Evolutionary conservation across 2,797 vertebrate genomes (phyloP).

Genomic region (Varecia variegata): DNA sequence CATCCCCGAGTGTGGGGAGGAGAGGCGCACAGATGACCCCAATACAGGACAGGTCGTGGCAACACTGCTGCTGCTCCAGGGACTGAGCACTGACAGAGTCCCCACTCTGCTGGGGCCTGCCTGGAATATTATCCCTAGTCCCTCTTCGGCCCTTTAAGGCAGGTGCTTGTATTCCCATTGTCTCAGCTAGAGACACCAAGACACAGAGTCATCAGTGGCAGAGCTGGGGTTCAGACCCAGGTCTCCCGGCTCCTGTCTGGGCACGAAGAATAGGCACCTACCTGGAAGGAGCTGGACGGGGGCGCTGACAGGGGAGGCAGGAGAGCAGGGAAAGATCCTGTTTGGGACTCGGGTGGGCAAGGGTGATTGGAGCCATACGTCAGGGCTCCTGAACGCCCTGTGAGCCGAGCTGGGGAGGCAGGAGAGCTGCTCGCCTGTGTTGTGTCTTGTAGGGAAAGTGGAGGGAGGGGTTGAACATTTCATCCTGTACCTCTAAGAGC

Average conservation of each 20-base stretch:
- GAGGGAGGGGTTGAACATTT: too few species aligned
- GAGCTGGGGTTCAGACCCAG: too few species aligned
- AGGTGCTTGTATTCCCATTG: background rate
- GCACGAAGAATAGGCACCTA: rapidly evolving
- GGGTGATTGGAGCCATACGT: background rate
- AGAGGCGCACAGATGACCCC: too few species aligned
- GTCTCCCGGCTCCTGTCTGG: background rate
- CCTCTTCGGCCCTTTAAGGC: background rate
- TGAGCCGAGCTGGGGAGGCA: rapidly evolving
- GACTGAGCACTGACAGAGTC: background rate
- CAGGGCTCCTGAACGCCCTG: too few species aligned
- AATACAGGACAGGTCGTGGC: too few species aligned
- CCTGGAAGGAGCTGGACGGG: background rate
- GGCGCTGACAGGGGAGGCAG: background rate
- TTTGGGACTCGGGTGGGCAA: too few species aligned
- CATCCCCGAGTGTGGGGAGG: background rate
- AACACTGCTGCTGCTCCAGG: rapidly evolving
- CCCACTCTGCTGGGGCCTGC: background rate
- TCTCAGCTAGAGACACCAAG: background rate
- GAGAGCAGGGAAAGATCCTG: background rate
- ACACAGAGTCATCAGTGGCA: too few species aligned
- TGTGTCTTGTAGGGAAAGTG: background rate
- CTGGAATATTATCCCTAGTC: rapidly evolving
- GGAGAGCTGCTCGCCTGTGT: background rate
- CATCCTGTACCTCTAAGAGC: background rate